These are phyloP conservation scores for Heliconius erato DNA, from an alignment of 2,888 invertebrate species.

Conservation along the genomic window DNA sequence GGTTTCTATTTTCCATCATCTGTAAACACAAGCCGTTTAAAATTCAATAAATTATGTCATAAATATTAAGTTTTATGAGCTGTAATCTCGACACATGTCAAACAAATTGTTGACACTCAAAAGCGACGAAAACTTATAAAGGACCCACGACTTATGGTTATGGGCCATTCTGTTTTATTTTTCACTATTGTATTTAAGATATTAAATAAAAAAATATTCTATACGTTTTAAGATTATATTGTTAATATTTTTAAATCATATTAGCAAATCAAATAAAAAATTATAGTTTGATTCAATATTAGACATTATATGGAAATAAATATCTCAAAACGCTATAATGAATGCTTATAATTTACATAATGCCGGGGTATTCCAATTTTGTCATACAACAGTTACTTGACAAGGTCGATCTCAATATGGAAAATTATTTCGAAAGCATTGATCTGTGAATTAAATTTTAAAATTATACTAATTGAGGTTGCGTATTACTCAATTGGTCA, in stretches of 20 bases:
- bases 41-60: conserved; percentile 75
- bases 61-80: conserved; percentile 74
- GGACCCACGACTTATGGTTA: conserved; percentile 56
- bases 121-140: conserved; percentile 70
- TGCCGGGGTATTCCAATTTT: conserved; percentile 64
- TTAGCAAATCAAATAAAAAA: conserved; percentile 4
- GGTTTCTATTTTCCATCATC: conserved; percentile 43
- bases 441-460: conserved; percentile 11
- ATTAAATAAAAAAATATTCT: neutral
- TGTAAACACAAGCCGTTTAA: conserved; percentile 66
- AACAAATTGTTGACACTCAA: conserved; percentile 78
- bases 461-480: conserved; percentile 8
- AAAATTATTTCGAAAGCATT: conserved; percentile 37
- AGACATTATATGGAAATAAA: conserved; percentile 8
- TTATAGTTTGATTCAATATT: conserved; percentile 1
- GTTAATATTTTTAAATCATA: neutral
- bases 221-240: neutral
- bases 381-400: conserved; percentile 68
- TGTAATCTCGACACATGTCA: conserved; percentile 77
- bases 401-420: conserved; percentile 65
- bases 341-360: conserved; percentile 64
- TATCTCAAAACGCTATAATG: conserved; percentile 58
- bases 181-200: neutral
- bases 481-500: conserved; percentile 2
- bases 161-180: conserved; percentile 6